These are phyloP conservation scores for Anser cygnoides DNA, from an alignment of 2,113 vertebrate species.

Conservation along the genomic window DNA sequence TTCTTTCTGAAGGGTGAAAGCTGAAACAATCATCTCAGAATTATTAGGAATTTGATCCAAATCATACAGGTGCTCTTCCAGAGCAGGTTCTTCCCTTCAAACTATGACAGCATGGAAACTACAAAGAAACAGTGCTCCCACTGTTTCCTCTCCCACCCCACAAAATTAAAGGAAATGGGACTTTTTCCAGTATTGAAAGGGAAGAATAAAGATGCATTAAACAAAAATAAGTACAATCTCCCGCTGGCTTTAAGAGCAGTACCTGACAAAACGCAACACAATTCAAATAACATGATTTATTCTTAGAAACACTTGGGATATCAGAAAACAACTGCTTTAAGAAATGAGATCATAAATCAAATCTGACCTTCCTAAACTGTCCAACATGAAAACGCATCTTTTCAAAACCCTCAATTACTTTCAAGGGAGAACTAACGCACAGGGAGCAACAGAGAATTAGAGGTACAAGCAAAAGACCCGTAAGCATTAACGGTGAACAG, in stretches of 20 bases:
- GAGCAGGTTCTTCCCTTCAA: neutral
- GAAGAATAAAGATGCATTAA: neutral
- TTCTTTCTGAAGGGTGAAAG: conserved; percentile 91
- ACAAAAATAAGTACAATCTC: neutral
- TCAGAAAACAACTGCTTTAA: neutral
- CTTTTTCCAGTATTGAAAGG: neutral
- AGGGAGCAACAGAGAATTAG: neutral
- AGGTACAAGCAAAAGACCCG: neutral
- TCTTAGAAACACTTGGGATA: neutral
- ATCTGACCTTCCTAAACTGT: neutral
- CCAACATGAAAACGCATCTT: neutral
- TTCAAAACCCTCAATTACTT: neutral
- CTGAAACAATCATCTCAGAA: conserved; percentile 75
- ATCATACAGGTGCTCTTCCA: neutral
- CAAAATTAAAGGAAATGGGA: neutral
- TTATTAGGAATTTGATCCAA: neutral
- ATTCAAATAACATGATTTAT: neutral
- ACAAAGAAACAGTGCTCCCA: neutral
- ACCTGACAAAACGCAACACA: neutral
- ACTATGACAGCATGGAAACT: neutral
- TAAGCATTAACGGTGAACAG: neutral
- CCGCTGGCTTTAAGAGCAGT: neutral
- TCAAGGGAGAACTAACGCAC: neutral
- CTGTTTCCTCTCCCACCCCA: neutral
- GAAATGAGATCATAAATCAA: neutral